A percentile compares a stretch with the other conserved stretches of the same genome.
Conservation (phyloP, 1,140 invertebrate species). For the Platyscapa corneri region DNA sequence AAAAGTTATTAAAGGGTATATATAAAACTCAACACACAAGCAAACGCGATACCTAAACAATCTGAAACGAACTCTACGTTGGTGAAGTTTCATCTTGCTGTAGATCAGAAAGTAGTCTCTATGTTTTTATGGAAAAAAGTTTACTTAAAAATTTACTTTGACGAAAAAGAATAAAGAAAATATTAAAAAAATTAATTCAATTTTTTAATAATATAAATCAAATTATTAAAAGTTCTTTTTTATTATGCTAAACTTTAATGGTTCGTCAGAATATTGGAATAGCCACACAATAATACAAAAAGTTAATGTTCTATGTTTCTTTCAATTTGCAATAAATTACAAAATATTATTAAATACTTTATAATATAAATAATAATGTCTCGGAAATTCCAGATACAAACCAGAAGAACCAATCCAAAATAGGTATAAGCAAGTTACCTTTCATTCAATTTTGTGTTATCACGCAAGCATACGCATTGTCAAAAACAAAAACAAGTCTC, state of each 20-base stretch:
- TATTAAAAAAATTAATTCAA: too few species aligned
- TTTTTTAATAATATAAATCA: too few species aligned
- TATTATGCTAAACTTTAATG: too few species aligned
- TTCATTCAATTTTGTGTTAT: not conserved
- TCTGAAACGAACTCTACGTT: constrained; percentile 85
- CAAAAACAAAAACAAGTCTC: not conserved
- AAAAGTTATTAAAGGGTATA: constrained; percentile 73
- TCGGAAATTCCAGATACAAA: constrained; percentile 21
- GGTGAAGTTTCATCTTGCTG: constrained; percentile 91
- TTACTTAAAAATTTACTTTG: too few species aligned
- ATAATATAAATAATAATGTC: too few species aligned
- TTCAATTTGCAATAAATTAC: too few species aligned
- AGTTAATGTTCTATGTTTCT: too few species aligned
- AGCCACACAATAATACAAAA: too few species aligned
- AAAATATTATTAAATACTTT: too few species aligned
- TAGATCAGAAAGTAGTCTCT: constrained; percentile 71
- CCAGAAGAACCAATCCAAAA: constrained; percentile 32
- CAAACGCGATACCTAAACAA: constrained; percentile 67
- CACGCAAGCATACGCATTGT: constrained; percentile 24
- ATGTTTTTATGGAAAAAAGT: constrained; percentile 67
- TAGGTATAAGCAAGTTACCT: constrained; percentile 42
- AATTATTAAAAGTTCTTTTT: too few species aligned
- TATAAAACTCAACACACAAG: constrained; percentile 79
- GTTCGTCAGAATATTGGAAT: too few species aligned
- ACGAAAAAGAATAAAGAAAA: too few species aligned